phyloP scores from a whole-genome alignment of 2,797 vertebrate species.

The Thaleichthys pacificus region DNA sequence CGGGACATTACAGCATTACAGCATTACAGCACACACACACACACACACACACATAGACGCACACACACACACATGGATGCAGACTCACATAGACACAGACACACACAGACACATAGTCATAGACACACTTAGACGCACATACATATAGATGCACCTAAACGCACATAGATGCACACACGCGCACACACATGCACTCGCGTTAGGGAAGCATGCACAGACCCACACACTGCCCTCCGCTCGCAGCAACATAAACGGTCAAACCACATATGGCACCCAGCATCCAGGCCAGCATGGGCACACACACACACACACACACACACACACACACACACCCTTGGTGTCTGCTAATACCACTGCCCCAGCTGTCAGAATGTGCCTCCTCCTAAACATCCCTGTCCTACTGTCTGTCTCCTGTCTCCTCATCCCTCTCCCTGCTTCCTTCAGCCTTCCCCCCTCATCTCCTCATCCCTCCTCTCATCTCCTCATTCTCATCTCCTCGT shows the following conservation, averaged over 20 bases:
- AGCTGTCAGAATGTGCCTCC: conserved; percentile 65
- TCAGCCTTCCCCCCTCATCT: neutral
- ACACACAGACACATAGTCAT: neutral
- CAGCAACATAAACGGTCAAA: conserved; percentile 46
- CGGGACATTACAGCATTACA: conserved; percentile 55
- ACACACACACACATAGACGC: neutral
- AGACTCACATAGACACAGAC: neutral
- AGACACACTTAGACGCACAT: conserved; percentile 12
- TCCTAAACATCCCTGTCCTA: neutral
- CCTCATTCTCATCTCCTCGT: too few relatives aligned
- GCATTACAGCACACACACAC: conserved; percentile 19
- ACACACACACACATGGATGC: conserved; percentile 3
- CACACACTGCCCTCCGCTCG: conserved; percentile 24
- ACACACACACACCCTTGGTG: conserved; percentile 39
- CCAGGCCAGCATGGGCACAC: neutral
- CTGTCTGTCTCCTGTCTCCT: conserved; percentile 44
- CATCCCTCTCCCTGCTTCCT: neutral
- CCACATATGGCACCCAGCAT: conserved; percentile 51
- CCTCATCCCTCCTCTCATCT: conserved; percentile 24
- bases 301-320: conserved; percentile 35
- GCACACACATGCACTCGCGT: conserved; percentile 7
- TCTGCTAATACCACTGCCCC: conserved; percentile 63
- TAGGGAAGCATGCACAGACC: conserved; percentile 10
- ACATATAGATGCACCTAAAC: neutral
- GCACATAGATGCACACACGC: conserved; percentile 11